Percentiles rank a stretch among this genome's conserved stretches.
Conservation (phyloP, 2,113 vertebrate species). For the Triplophysa rosa region DNA sequence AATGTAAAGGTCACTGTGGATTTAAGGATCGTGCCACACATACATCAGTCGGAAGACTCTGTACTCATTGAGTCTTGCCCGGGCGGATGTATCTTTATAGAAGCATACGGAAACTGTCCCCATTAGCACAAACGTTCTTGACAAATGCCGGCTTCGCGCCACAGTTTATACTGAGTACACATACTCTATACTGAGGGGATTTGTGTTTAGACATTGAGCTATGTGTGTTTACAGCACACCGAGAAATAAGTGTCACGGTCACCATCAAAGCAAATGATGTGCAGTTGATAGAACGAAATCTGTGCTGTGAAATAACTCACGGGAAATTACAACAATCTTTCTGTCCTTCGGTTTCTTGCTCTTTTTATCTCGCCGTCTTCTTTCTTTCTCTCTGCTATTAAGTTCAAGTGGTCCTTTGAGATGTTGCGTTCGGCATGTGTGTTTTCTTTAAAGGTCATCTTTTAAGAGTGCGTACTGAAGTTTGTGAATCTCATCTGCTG, state of each 20-base stretch:
- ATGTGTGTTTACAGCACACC: slow-evolving; percentile 11
- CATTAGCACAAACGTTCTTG: slow-evolving; percentile 40
- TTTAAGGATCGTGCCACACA: neutral
- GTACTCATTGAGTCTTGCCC: slow-evolving; percentile 1
- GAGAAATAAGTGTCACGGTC: neutral
- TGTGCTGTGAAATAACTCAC: neutral
- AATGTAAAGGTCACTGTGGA: slow-evolving; percentile 33
- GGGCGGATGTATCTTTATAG: slow-evolving; percentile 30
- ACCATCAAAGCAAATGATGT: slow-evolving; percentile 28
- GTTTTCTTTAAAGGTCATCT: slow-evolving; percentile 28
- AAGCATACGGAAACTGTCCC: slow-evolving; percentile 37
- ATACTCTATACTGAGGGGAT: neutral
- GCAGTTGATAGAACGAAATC: neutral
- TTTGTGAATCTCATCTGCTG: slow-evolving; percentile 10
- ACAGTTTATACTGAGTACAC: slow-evolving; percentile 4
- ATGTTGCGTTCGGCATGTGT: slow-evolving; percentile 1
- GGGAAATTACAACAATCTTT: neutral
- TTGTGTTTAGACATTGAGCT: neutral
- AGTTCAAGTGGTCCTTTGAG: slow-evolving; percentile 28
- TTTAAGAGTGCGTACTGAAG: slow-evolving; percentile 11
- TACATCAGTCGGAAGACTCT: slow-evolving; percentile 2
- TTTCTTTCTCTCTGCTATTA: neutral
- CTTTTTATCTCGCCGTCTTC: slow-evolving; percentile 27
- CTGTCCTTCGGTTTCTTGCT: neutral
- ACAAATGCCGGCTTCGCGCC: slow-evolving; percentile 3